phyloP scores from a whole-genome alignment of 2,888 invertebrate genomes.

The Mimachlamys varia region DNA sequence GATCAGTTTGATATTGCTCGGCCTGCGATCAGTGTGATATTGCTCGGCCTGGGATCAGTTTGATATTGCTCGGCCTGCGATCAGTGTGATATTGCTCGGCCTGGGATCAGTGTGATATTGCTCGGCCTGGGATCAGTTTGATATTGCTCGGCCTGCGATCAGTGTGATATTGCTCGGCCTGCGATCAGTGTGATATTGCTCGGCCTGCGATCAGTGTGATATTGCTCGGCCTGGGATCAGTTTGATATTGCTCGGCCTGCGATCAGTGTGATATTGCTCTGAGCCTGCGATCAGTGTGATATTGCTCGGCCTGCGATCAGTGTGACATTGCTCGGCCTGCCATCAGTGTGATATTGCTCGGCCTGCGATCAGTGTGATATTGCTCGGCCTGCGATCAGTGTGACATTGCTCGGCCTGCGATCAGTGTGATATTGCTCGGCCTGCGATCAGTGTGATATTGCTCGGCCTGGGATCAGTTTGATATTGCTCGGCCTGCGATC shows the following conservation, averaged over 20 bases:
- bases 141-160: not conserved
- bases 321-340: not conserved
- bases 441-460: not conserved
- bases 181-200: not conserved
- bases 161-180: not conserved
- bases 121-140: not conserved
- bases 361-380: not conserved
- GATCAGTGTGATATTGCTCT: not conserved
- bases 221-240: slow-evolving; percentile 82
- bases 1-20: slow-evolving; percentile 91
- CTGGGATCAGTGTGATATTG: slow-evolving; percentile 94
- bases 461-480: slow-evolving; percentile 85
- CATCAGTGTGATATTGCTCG: not conserved
- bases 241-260: slow-evolving; percentile 89
- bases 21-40: not conserved
- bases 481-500: slow-evolving; percentile 87
- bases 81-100: slow-evolving; percentile 37
- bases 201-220: not conserved
- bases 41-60: slow-evolving; percentile 83
- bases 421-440: not conserved
- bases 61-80: slow-evolving; percentile 89
- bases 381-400: not conserved
- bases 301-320: not conserved
- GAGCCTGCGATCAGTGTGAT: slow-evolving; percentile 91
- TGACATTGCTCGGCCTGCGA: not conserved